Percentiles rank a stretch among this genome's conserved stretches.
Evolutionary conservation across 2,113 vertebrate genomes (phyloP).

Genomic region (Typhlomys cinereus): DNA sequence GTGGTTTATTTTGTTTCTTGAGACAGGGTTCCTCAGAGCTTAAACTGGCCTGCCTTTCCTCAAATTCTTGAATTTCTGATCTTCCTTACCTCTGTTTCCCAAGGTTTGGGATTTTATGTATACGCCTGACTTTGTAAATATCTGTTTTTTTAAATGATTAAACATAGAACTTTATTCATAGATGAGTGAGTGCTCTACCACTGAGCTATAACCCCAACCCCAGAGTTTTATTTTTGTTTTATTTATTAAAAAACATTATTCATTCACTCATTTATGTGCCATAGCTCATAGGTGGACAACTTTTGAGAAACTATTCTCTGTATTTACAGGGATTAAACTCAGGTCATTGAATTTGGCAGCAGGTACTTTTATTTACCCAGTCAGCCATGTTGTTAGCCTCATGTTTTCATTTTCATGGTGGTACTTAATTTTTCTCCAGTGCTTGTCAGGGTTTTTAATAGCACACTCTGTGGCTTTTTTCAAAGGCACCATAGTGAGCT

Average conservation of each 20-base stretch:
- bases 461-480: not conserved
- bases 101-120: not conserved
- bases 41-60: not conserved
- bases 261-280: too few relatives aligned
- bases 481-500: not conserved
- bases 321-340: too few relatives aligned
- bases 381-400: too few relatives aligned
- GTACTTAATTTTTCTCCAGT: slow-evolving; percentile 13
- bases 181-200: not conserved
- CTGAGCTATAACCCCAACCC: not conserved
- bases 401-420: too few relatives aligned
- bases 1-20: not conserved
- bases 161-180: not conserved
- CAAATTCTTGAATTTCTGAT: not conserved
- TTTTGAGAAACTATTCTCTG: too few relatives aligned
- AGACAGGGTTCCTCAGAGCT: not conserved
- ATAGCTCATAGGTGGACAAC: too few relatives aligned
- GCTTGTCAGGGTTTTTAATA: slow-evolving; percentile 20
- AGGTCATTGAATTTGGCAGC: too few relatives aligned
- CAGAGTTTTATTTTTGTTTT: not conserved
- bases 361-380: too few relatives aligned
- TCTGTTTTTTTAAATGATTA: not conserved
- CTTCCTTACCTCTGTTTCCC: not conserved
- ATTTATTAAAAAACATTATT: too few relatives aligned
- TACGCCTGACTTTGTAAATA: not conserved